Percentiles rank a stretch among this genome's conserved stretches.
phyloP scores from a whole-genome alignment of 2,113 vertebrate genomes.

The Dipodomys spectabilis region DNA sequence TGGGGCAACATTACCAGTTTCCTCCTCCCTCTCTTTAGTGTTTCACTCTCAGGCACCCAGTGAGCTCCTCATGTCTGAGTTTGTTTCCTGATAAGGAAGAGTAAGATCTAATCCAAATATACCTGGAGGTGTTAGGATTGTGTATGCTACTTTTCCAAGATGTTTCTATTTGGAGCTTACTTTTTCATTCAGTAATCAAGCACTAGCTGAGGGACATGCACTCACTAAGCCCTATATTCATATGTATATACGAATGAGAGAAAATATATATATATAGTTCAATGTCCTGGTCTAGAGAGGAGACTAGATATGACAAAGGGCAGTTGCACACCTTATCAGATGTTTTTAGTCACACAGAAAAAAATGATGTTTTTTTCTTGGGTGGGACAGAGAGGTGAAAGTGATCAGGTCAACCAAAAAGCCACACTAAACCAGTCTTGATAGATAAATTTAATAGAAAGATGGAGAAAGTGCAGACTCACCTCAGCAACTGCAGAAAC shows the following conservation, averaged over 20 bases:
- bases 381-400: background rate
- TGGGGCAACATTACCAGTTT: background rate
- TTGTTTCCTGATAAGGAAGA: constrained; percentile 48
- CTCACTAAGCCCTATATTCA: background rate
- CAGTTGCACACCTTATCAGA: background rate
- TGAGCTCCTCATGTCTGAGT: background rate
- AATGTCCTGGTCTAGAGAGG: background rate
- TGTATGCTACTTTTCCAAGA: constrained; percentile 13
- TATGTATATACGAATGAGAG: background rate
- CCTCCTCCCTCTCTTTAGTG: background rate
- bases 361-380: background rate
- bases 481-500: background rate
- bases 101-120: background rate
- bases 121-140: background rate
- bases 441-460: background rate
- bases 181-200: background rate
- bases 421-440: background rate
- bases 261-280: background rate
- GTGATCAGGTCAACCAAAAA: background rate
- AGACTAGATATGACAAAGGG: background rate
- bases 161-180: background rate
- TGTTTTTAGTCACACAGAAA: background rate
- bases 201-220: background rate
- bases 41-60: background rate
- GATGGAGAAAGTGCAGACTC: background rate